These are phyloP conservation scores for Vespertilio murinus DNA, from an alignment of 2,797 vertebrate genomes.

Conservation along the genomic window DNA sequence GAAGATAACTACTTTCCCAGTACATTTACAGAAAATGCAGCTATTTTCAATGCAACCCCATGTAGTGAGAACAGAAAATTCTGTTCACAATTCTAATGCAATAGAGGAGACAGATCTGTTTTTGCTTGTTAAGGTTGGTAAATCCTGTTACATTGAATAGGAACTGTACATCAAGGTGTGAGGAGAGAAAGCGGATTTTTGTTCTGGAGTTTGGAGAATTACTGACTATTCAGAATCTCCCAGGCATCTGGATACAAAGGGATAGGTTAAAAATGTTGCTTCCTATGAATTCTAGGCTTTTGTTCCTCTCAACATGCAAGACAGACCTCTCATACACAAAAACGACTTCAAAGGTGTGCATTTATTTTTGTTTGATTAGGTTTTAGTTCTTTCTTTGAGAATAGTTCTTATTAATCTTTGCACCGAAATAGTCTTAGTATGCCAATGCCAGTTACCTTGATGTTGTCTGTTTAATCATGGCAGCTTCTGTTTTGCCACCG, in stretches of 20 bases:
- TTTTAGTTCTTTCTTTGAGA: not conserved
- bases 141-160: conserved; percentile 45
- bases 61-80: conserved; percentile 59
- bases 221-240: not conserved
- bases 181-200: not conserved
- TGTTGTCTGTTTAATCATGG: not conserved
- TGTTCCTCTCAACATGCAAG: conserved; percentile 26
- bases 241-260: conserved; percentile 1
- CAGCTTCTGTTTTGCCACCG: conserved; percentile 51
- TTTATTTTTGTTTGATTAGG: not conserved
- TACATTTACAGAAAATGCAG: conserved; percentile 41
- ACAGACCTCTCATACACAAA: conserved; percentile 5
- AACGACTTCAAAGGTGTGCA: conserved; percentile 21
- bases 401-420: conserved; percentile 31
- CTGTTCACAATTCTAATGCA: conserved; percentile 30
- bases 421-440: not conserved
- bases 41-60: conserved; percentile 61
- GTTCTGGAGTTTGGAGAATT: not conserved
- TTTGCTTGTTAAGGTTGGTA: conserved; percentile 28
- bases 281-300: conserved; percentile 36
- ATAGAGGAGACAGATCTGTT: not conserved
- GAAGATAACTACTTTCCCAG: conserved; percentile 47
- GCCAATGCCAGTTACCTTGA: conserved; percentile 42
- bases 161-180: not conserved
- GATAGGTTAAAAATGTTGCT: conserved; percentile 7